phyloP scores from a whole-genome alignment of 1,140 invertebrate species.

The Pollicipes pollicipes region DNA sequence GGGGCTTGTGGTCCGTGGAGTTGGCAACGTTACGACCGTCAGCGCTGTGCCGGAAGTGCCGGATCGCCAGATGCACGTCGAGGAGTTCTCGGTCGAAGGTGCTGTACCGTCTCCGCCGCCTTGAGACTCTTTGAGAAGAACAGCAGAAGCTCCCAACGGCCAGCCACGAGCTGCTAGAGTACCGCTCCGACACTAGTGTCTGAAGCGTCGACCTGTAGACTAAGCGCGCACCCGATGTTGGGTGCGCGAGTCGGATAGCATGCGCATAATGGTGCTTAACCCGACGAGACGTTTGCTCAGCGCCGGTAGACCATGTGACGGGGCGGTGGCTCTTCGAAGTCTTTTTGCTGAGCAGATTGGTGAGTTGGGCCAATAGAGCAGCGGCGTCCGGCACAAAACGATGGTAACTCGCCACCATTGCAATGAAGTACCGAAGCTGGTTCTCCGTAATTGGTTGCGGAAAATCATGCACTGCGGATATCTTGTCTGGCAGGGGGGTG shows the following conservation, averaged over 20 bases:
- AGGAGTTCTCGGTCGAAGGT: conserved; percentile 19
- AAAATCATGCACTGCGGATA: conserved; percentile 24
- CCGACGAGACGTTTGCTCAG: neutral
- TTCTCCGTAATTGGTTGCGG: conserved; percentile 21
- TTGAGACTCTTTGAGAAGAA: conserved; percentile 15
- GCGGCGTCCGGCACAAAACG: conserved; percentile 23
- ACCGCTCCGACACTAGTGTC: conserved; percentile 14
- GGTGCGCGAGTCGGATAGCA: neutral
- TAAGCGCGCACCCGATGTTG: neutral
- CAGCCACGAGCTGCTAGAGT: conserved; percentile 11
- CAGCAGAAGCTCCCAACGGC: conserved; percentile 9
- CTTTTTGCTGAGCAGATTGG: neutral
- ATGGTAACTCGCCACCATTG: conserved; percentile 28
- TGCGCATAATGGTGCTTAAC: neutral
- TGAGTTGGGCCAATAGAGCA: conserved; percentile 11
- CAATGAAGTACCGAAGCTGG: conserved; percentile 24
- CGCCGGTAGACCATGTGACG: neutral
- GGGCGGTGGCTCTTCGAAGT: neutral
- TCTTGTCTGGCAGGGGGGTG: conserved; percentile 20
- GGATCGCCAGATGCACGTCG: conserved; percentile 16
- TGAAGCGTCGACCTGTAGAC: conserved; percentile 17
- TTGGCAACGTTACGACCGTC: conserved; percentile 20
- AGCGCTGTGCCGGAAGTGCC: conserved; percentile 20
- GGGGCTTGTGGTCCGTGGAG: conserved; percentile 22
- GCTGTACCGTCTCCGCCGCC: conserved; percentile 13